These are phyloP conservation scores for Netelia fuscicornis DNA, from an alignment of 2,888 invertebrate species.

Conservation along the genomic window DNA sequence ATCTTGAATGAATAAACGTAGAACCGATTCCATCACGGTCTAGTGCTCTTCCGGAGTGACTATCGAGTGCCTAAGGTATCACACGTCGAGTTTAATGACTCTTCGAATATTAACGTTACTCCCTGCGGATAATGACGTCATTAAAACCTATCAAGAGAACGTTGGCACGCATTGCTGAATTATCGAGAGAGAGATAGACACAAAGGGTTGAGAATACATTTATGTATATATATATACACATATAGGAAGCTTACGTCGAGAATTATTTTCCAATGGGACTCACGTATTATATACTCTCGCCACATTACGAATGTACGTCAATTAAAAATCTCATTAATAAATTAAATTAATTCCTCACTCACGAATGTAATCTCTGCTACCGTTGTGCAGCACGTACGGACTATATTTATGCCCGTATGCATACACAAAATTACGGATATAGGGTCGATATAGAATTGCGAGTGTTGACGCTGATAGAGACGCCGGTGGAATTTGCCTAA, in stretches of 20 bases:
- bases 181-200: constrained; percentile 30
- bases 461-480: constrained; percentile 26
- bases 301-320: constrained; percentile 51
- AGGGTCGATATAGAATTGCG: constrained; percentile 40
- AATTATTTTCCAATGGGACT: constrained; percentile 56
- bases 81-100: constrained; percentile 49
- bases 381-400: background rate
- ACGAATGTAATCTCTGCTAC: constrained; percentile 46
- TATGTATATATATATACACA: background rate
- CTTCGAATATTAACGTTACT: constrained; percentile 60
- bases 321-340: constrained; percentile 65
- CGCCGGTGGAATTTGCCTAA: constrained; percentile 60
- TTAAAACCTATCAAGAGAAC: constrained; percentile 61
- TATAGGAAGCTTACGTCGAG: constrained; percentile 22
- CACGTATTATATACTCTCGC: constrained; percentile 32
- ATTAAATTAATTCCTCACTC: constrained; percentile 60
- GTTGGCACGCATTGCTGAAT: constrained; percentile 41
- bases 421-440: constrained; percentile 1
- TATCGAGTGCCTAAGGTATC: constrained; percentile 37
- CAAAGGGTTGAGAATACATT: background rate
- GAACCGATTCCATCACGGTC: background rate
- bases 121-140: constrained; percentile 62
- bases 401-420: background rate
- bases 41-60: background rate
- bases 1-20: background rate